phyloP scores from a whole-genome alignment of 2,797 vertebrate genomes.

The Enoplosus armatus region DNA sequence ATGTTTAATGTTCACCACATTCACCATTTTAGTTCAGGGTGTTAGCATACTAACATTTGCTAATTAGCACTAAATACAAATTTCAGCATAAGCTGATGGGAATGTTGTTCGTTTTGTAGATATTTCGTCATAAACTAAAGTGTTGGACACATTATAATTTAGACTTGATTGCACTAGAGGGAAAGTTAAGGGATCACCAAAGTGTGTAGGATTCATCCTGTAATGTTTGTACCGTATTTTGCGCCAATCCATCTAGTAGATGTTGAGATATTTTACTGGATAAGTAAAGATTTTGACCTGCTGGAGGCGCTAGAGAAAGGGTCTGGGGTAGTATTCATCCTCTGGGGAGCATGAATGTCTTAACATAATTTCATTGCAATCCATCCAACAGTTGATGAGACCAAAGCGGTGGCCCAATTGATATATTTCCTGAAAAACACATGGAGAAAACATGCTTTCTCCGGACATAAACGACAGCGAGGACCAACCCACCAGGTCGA shows the following conservation, averaged over 20 bases:
- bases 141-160: neutral
- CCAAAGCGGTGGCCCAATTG: neutral
- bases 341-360: constrained; percentile 1
- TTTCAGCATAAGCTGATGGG: neutral
- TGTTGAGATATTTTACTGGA: neutral
- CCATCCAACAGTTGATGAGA: constrained; percentile 5
- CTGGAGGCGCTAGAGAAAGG: neutral
- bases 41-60: neutral
- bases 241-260: neutral
- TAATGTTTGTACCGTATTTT: neutral
- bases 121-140: neutral
- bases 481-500: constrained; percentile 89
- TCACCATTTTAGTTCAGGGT: neutral
- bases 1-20: neutral
- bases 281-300: neutral
- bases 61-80: neutral
- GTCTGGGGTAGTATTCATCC: neutral
- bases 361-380: neutral
- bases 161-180: neutral
- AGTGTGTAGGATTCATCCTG: neutral
- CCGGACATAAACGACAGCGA: neutral
- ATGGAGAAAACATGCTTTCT: neutral
- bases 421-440: neutral
- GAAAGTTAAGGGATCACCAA: neutral
- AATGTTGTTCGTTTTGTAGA: neutral